Percentiles rank a stretch among this genome's conserved stretches.
These are phyloP conservation scores for Smithornis capensis DNA, from an alignment of 2,113 vertebrate genomes.

Conservation along the genomic window DNA sequence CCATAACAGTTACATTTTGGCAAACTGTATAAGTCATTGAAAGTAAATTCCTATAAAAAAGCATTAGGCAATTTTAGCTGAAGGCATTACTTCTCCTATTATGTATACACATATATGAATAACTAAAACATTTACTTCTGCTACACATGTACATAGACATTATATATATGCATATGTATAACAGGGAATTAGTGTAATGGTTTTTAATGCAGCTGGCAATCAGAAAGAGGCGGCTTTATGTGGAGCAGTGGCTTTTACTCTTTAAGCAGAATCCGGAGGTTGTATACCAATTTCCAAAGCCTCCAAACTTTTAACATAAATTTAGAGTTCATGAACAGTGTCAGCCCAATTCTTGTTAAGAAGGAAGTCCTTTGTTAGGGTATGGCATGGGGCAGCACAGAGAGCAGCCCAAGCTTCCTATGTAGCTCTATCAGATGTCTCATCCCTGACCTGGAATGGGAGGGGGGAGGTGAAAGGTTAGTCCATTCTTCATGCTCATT, in stretches of 20 bases:
- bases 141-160: neutral
- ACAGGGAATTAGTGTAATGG: conserved; percentile 18
- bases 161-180: neutral
- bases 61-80: neutral
- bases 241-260: neutral
- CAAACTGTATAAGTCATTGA: conserved; percentile 1
- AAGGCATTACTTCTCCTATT: conserved; percentile 9
- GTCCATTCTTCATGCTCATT: conserved; percentile 59
- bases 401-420: conserved; percentile 23
- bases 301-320: conserved; percentile 3
- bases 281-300: neutral
- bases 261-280: conserved; percentile 17
- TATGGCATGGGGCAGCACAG: neutral
- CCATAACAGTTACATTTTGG: neutral
- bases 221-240: neutral
- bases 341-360: neutral
- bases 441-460: conserved; percentile 54
- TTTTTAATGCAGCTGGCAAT: conserved; percentile 22
- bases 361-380: conserved; percentile 45
- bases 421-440: conserved; percentile 38
- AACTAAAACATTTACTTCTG: neutral
- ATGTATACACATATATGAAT: neutral
- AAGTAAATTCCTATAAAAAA: conserved; percentile 2
- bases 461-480: conserved; percentile 55
- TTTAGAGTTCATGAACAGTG: conserved; percentile 35